phyloP scores from a whole-genome alignment of 2,113 vertebrate genomes.

The Oncorhynchus masou region DNA sequence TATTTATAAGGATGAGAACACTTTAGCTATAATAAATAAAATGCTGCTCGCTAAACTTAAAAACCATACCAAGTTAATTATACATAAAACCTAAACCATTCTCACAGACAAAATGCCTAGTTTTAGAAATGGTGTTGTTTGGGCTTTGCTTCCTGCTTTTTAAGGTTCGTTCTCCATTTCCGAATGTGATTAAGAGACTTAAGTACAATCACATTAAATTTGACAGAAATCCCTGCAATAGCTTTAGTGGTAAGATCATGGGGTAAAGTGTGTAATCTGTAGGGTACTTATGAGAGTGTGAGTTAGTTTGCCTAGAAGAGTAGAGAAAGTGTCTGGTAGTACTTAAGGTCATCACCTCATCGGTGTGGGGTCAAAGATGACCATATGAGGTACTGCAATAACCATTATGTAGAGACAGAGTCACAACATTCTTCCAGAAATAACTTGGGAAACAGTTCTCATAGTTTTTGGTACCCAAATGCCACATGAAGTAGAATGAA shows the following conservation, averaged over 20 bases:
- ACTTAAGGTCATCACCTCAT: neutral
- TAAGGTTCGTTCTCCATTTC: neutral
- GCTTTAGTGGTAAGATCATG: neutral
- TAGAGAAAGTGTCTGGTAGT: no score
- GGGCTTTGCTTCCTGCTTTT: neutral
- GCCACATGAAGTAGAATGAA: constrained; percentile 82
- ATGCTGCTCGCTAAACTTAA: constrained; percentile 63
- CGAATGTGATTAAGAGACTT: no score
- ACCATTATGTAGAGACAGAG: neutral
- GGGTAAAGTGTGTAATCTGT: neutral
- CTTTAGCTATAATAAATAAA: constrained; percentile 72
- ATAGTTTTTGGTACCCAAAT: constrained; percentile 78
- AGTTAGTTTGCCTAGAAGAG: neutral
- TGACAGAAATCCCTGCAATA: neutral
- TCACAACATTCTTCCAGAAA: constrained; percentile 14
- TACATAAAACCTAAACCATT: constrained; percentile 68
- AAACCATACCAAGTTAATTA: constrained; percentile 68
- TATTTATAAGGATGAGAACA: constrained; percentile 76
- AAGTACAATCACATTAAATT: neutral
- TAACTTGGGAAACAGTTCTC: constrained; percentile 52
- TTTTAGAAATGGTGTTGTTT: neutral
- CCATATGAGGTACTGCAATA: neutral
- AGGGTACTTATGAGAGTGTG: neutral
- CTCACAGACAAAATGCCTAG: constrained; percentile 44
- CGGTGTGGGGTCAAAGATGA: constrained; percentile 4